Evolutionary conservation across 1,140 invertebrate genomes (phyloP), one percentile per base, ranked within the genome.

Genomic region (Laupala kohalensis): DNA sequence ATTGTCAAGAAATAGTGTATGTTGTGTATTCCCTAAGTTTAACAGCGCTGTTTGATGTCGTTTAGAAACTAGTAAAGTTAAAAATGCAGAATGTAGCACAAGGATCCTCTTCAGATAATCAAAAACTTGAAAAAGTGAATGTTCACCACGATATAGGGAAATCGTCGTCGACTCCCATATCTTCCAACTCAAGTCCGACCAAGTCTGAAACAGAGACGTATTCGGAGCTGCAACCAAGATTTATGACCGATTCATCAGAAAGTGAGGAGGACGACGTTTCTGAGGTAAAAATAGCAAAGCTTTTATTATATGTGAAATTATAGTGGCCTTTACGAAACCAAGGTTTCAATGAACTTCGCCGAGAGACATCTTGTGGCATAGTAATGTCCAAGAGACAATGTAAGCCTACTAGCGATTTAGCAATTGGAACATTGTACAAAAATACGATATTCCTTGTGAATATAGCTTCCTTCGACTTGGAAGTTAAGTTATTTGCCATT

Each of bases 261-360:
- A 94, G 92, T 81, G 93, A 94, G 81, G 92, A 94, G 82, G 93
- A 95, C 81, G 93, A 92, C 83, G 91, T 93, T 80, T 94, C 92
- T 77, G 92, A 94, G 90, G 93, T 95, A 89, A 78, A 62, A 69
- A 27, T 63, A 19, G 24, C 65, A 27, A 24, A 69, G 70, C 73
- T 25, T 68, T 24, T 64, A 27, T 66, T 29, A 26, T 71, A 69
- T 70, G 62, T 66, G 27, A 28, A 66, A 66, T 74, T 69, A 28
- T 30, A 25, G 63, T 72, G 70, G 63, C 71, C 65, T 72, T 67
- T 25, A 69, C 25, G 71, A 28, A 64, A 26, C 24, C 71, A 37
- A 72, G 67, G 74, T 74, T 74, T 74, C 71, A 73, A 73, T 75
- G 74, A 76, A 76, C 75, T 75, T 75, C 63, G 73, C 71, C 67